These are phyloP conservation scores for Palythoa heliodiscus DNA, from an alignment of 92 coral and sea anemone genomes.

Conservation along the genomic window DNA sequence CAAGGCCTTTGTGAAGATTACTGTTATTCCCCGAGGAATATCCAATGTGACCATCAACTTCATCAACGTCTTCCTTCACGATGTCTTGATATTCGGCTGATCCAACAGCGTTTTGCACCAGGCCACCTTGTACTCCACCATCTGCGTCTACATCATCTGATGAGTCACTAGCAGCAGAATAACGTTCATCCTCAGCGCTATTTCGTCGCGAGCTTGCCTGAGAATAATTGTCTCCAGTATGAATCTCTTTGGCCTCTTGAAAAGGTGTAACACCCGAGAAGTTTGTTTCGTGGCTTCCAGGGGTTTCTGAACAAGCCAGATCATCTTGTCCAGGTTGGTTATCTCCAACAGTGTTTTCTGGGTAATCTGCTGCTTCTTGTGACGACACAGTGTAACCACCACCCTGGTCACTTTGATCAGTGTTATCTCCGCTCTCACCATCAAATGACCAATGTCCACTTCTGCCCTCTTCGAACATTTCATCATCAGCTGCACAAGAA, in stretches of 20 bases:
- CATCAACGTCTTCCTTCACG: background rate
- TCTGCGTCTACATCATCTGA: background rate
- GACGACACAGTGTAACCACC: no score
- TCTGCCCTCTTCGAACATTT: background rate
- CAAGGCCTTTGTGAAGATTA: background rate
- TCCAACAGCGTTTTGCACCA: background rate
- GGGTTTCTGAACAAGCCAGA: background rate
- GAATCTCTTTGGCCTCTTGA: background rate
- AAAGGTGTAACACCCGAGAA: background rate
- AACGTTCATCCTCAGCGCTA: background rate
- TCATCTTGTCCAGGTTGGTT: background rate
- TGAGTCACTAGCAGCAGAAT: background rate
- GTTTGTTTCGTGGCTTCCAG: background rate
- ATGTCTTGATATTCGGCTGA: background rate
- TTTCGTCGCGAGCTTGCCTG: background rate
- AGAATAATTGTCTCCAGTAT: background rate
- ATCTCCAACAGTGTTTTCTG: background rate
- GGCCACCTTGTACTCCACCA: background rate
- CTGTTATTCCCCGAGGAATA: background rate
- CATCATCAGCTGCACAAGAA: no score
- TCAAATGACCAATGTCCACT: background rate
- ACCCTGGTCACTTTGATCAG: no score
- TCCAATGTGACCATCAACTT: background rate
- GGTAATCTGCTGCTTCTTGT: background rate
- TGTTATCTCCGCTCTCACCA: background rate